Evolutionary conservation across 2,888 invertebrate species (phyloP), one percentile per base, ranked within the genome.

Genomic region (Apamea sordens): DNA sequence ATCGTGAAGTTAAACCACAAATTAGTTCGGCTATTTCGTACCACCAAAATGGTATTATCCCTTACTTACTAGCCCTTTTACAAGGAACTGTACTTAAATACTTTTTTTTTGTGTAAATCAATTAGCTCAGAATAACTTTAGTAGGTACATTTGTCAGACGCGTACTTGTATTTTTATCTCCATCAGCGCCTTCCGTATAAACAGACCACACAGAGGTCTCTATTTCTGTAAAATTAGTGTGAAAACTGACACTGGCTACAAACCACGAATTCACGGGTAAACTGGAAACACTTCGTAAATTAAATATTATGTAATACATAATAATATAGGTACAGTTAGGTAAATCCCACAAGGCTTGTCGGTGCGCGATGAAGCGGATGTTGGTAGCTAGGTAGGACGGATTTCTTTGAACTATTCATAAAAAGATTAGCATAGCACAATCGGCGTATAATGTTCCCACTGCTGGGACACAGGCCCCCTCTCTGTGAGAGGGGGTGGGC

Each of bases 191-290:
- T 91, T 90, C 90, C 86, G 91, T 91, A 90, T 79, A 79, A 86
- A 89, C 68, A 21, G 18, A 67, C 24, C 67, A 82, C 61, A 77
- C 87, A 73, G 76, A 82, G 70, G 75, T 77, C 44, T 76, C 28
- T 83, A 82, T 90, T 92, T 93, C 89, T 90, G 88, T 88, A 90
- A 92, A 93, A 91, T 87, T 91, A 91, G 93, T 92, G 93, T 92
- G 92, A 94, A 93, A 94, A 93, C 84, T 93, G 88, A 92, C 93
- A 94, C 92, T 83, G 80, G 81, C 83, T 89, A 89, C 90, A 80
- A 89, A 90, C 88, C 89, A 92, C 90, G 91, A 90, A 88, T 91
- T 94, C 92, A 90, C 94, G 86, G 83, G 94, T 92, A 93, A 93
- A 94, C 92, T 90, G 86, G 88, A 91, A 90, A 91, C 92, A 89